A percentile compares a stretch with the other conserved stretches of the same genome.
phyloP scores from a whole-genome alignment of 2,113 vertebrate species.

The Zosterops borbonicus region DNA sequence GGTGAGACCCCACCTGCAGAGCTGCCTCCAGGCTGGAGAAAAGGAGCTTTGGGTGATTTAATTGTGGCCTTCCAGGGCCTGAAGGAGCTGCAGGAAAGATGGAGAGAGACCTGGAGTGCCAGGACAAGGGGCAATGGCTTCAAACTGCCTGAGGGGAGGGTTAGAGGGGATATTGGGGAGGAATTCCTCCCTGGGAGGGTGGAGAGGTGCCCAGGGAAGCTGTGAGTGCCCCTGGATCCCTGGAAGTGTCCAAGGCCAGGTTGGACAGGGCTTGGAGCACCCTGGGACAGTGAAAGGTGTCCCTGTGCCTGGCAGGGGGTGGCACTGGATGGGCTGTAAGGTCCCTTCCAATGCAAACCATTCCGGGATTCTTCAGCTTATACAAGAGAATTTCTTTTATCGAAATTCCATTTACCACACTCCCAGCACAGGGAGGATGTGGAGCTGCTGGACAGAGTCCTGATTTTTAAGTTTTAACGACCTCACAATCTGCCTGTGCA shows the following conservation, averaged over 20 bases:
- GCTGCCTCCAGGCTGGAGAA: neutral
- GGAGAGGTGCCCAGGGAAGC: neutral
- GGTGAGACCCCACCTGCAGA: neutral
- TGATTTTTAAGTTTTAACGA: neutral
- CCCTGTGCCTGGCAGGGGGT: neutral
- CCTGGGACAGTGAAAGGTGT: neutral
- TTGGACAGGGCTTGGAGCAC: neutral
- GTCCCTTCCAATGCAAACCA: neutral
- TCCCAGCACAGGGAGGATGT: neutral
- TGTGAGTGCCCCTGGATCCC: neutral
- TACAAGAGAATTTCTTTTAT: neutral
- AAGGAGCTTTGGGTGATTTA: neutral
- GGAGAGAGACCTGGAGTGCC: neutral
- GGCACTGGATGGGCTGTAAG: neutral
- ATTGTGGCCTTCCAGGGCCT: neutral
- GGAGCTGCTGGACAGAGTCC: neutral
- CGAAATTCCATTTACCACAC: neutral
- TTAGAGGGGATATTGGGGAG: neutral
- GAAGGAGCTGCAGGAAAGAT: neutral
- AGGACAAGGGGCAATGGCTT: neutral
- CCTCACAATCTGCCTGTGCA: neutral
- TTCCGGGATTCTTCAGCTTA: neutral
- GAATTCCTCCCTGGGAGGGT: neutral
- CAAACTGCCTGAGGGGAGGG: neutral
- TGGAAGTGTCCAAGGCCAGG: neutral